Conservation (phyloP, 2,113 vertebrate species). For the Narcine bancroftii region DNA sequence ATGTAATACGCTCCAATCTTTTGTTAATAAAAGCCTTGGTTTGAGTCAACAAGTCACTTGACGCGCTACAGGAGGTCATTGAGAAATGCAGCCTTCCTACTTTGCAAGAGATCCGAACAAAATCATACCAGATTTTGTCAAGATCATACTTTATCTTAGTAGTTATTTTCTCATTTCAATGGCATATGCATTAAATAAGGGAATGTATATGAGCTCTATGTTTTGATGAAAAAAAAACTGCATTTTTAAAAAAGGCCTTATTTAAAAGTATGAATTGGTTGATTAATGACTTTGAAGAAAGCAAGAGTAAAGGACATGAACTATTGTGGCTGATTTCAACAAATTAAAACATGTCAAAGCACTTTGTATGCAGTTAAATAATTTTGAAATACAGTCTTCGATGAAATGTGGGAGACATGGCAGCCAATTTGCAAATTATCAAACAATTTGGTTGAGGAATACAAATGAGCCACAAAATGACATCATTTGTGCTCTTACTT, state of each 20-base stretch:
- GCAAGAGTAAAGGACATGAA: background rate
- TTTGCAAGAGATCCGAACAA: background rate
- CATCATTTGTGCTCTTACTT: background rate
- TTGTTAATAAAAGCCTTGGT: too few species aligned
- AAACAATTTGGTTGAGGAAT: background rate
- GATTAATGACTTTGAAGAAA: background rate
- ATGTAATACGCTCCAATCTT: too few species aligned
- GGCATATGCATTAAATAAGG: background rate
- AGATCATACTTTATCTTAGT: background rate
- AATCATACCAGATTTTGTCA: background rate
- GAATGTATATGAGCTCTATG: background rate
- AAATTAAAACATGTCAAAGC: background rate
- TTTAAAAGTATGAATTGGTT: background rate
- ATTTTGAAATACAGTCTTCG: background rate
- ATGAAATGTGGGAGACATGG: background rate
- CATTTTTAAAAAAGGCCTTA: background rate
- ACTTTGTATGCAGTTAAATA: background rate
- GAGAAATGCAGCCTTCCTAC: background rate
- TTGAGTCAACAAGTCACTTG: too few species aligned
- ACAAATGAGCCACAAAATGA: background rate
- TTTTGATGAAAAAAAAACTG: too few species aligned
- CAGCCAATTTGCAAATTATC: background rate
- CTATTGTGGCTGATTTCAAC: background rate
- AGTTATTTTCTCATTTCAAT: background rate
- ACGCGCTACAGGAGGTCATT: too few species aligned